phyloP scores from a whole-genome alignment of 2,113 vertebrate species.

The Toxostoma redivivum region DNA sequence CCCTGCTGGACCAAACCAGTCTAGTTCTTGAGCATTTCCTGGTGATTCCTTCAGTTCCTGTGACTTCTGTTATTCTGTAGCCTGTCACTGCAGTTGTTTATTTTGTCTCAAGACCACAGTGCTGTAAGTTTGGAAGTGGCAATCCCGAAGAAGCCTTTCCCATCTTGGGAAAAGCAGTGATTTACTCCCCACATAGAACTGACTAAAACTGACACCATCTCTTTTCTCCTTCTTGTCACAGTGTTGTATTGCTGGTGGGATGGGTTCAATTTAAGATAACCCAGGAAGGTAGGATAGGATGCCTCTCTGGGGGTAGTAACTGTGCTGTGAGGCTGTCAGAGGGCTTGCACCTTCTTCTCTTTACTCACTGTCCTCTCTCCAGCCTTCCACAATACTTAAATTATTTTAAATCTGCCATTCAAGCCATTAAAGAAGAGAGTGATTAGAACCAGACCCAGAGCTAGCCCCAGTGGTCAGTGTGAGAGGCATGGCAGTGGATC shows the following conservation, averaged over 20 bases:
- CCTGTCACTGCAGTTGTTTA: background rate
- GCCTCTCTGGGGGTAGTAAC: background rate
- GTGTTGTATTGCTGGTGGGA: background rate
- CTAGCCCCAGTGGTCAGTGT: background rate
- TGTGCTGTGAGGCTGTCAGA: accelerated
- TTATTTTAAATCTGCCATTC: background rate
- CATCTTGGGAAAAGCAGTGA: background rate
- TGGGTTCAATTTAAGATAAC: background rate
- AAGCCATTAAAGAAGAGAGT: background rate
- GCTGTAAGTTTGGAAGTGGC: background rate
- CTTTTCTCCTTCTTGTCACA: background rate
- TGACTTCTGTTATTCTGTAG: background rate
- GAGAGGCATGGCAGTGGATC: background rate
- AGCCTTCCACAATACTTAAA: background rate
- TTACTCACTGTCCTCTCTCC: background rate
- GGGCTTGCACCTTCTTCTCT: background rate
- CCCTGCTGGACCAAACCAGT: background rate
- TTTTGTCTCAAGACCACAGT: background rate
- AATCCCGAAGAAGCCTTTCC: background rate
- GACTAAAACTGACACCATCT: background rate
- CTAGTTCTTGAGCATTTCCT: constrained; percentile 22
- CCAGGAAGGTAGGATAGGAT: background rate
- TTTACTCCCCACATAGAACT: background rate
- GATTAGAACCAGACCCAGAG: background rate
- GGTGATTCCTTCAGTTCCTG: constrained; percentile 22